Base-by-base conservation (phyloP, 2,113 vertebrate genomes). In the Cyprinus carpio region DNA sequence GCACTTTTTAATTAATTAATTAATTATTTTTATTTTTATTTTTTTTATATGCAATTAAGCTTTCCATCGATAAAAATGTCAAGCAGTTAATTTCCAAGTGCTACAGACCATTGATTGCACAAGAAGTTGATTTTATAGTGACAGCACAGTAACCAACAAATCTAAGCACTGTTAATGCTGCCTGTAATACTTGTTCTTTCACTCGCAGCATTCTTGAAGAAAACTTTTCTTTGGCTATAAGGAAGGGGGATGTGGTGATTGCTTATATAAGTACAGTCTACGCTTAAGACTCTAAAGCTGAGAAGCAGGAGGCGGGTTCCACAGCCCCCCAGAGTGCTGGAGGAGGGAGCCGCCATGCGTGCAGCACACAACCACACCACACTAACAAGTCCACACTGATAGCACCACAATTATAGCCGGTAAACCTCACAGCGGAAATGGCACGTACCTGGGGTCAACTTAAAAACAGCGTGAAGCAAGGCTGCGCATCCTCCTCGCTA, bases 321-420 rank as follows among this genome's bases (percentile, higher is more conserved):
- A 13, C 31, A 40, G 58, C 51, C 54, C 72, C 34, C 54, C 34
- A 60, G 82, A 75, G 81, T n/a, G 81, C 51, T 69, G 12, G 37
- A 74, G 67, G 54, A 62, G 12, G 31, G 75, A 58, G 64, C 76
- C 37, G 12, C 65, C 25, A 76, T 76, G 12, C 46, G 29, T 51
- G n/a, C 16, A 71, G 13, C 20, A 2, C 18, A 62, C 58, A 65
- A 56, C 46, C 49, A 83, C 56, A 31, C 15, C 62, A n/a, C 18
- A 64, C 58, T 64, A 64, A 58, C 51, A 27, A 34, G 37, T 75
- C 34, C 49, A 29, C 29, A 67, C n/a, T 15, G 13, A 83, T 78
- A 75, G 16, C 27, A 60, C 27, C 56, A 46, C 84, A 87, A 84
- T 86, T 84, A 81, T 7, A 51, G 20, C 34, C 1, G 71, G 31